Evolutionary conservation across 2,888 invertebrate genomes (phyloP).

Genomic region (Lydus trimaculatus): DNA sequence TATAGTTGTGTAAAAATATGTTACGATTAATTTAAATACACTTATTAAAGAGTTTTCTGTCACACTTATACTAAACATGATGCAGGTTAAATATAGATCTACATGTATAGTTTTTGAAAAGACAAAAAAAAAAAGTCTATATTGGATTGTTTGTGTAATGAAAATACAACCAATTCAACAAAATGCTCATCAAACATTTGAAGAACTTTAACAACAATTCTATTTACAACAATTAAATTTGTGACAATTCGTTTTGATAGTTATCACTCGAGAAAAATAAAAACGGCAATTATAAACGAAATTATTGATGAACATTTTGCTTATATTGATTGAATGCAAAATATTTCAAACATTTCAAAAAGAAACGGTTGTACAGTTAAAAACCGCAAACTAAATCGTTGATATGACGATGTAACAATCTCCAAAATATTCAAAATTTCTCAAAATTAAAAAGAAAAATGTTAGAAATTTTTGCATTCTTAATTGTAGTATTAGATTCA

Average conservation of each 20-base stretch:
- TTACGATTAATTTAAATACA: constrained; percentile 49
- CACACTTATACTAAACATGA: constrained; percentile 38
- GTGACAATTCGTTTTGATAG: neutral
- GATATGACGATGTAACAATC: no score
- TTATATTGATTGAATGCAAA: neutral
- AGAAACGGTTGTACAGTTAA: neutral
- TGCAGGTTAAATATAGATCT: constrained; percentile 18
- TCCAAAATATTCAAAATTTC: neutral
- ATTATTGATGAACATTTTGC: constrained; percentile 17
- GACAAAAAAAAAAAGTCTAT: neutral
- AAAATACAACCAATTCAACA: constrained; percentile 1
- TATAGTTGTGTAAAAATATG: constrained; percentile 51
- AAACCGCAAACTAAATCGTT: no score
- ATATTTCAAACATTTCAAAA: constrained; percentile 9
- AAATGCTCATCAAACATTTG: constrained; percentile 17
- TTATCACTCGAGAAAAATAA: neutral
- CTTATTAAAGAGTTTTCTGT: constrained; percentile 35
- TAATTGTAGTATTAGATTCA: neutral
- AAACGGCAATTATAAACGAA: neutral
- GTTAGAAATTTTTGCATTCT: neutral
- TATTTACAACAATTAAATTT: constrained; percentile 20
- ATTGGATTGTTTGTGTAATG: constrained; percentile 1
- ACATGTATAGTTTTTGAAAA: constrained; percentile 2
- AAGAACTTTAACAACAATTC: constrained; percentile 13
- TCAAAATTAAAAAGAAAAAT: neutral